Percentiles rank a stretch among this genome's conserved stretches.
Conservation (phyloP, 2,797 vertebrate genomes). For the Enoplosus armatus region DNA sequence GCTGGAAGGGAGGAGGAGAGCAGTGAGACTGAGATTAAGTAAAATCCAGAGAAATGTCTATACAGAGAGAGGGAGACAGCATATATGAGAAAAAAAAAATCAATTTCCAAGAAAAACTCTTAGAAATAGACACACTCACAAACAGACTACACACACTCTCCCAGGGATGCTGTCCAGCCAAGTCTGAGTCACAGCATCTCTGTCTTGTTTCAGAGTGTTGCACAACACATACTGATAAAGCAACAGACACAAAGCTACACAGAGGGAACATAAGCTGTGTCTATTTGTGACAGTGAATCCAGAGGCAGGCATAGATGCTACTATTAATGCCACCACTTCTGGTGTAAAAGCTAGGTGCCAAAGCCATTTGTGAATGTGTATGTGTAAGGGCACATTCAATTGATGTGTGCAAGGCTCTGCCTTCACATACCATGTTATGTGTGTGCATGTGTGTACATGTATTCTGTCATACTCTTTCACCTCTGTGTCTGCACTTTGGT, state of each 20-base stretch:
- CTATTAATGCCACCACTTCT: constrained; percentile 15
- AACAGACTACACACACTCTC: constrained; percentile 24
- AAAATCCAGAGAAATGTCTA: constrained; percentile 32
- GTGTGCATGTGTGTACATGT: constrained; percentile 15
- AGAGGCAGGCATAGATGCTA: constrained; percentile 24
- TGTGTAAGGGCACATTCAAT: constrained; percentile 9
- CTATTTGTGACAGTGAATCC: constrained; percentile 12
- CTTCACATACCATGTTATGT: neutral
- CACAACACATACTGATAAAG: constrained; percentile 41
- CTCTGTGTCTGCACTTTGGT: constrained; percentile 31
- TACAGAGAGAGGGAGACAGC: constrained; percentile 1
- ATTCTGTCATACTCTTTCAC: constrained; percentile 15
- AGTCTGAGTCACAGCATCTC: constrained; percentile 50
- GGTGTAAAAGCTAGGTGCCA: constrained; percentile 1
- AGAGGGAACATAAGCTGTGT: constrained; percentile 13
- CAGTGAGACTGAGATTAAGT: constrained; percentile 15
- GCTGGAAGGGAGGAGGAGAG: neutral
- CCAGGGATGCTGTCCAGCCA: constrained; percentile 38
- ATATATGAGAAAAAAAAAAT: constrained; percentile 27
- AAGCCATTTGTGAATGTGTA: neutral
- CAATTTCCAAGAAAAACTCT: constrained; percentile 20
- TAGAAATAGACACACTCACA: constrained; percentile 32
- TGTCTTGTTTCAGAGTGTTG: constrained; percentile 38
- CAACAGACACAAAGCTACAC: constrained; percentile 25
- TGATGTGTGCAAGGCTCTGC: neutral